Evolutionary conservation across 2,888 invertebrate genomes (phyloP), one percentile per base, ranked within the genome.

Genomic region (Dendrolimus pini): DNA sequence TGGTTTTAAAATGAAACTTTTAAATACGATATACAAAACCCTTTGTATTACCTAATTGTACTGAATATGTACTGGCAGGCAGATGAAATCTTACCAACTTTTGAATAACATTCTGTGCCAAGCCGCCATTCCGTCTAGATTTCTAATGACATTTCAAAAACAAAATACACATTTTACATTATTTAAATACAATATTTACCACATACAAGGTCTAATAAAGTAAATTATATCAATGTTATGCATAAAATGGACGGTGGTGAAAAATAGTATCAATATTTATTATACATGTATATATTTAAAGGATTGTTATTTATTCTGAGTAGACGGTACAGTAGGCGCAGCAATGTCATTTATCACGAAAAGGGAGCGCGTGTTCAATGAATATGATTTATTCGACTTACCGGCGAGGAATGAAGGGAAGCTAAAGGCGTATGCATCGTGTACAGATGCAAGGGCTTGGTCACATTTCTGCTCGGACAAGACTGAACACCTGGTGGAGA

Each of bases 401-500:
- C 90, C 91, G 13, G 70, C 85, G 53, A 81, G 89, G 60, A 90
- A 90, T 63, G 93, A 93, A 66, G 91, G 92, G 47, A 92, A 93
- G 65, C 67, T 93, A 55, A 93, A 93, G 74, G 85, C 85, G 0
- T 92, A 92, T 66, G 74, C 83, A 56, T 93, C 93, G 41, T 91
- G 92, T 56, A 92, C 91, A 6, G 93, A 93, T 72, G 82, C 91
- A 7, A 77, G 93, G 59, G 92, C 93, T 1, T 93, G 93, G 93
- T 91, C 91, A 9, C 90, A 90, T 68, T 89, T 90, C 67, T 79
- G 83, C 58, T 86, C 92, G 53, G 92, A 92, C 59, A 87, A 92
- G 65, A 85, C 87, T 54, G 92, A 92, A 72, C 92, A 93, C 66
- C 84, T 93, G 62, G 80, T 93, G 41, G 93, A 93, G 57, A 71